These are phyloP conservation scores for Cetoscarus ocellatus DNA, from an alignment of 2,797 vertebrate genomes.

Conservation along the genomic window DNA sequence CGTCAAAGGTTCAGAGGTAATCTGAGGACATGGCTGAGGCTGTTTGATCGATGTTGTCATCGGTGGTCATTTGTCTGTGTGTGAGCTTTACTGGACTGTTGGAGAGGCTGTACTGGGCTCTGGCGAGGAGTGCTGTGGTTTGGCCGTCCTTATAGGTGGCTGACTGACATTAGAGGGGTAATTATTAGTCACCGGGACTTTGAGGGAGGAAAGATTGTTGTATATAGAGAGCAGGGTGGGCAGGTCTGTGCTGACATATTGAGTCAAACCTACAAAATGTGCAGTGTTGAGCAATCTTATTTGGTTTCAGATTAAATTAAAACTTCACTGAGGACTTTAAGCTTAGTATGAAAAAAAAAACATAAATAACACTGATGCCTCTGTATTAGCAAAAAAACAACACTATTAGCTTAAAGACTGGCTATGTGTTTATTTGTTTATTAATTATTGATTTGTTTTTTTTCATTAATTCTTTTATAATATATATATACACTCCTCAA, in stretches of 20 bases:
- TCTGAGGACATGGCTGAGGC: slow-evolving; percentile 53
- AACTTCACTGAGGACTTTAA: neutral
- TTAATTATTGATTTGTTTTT: no score
- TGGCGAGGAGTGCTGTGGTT: slow-evolving; percentile 71
- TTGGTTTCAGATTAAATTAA: slow-evolving; percentile 25
- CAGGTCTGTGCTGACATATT: slow-evolving; percentile 35
- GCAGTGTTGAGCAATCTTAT: slow-evolving; percentile 54
- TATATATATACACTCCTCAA: no score
- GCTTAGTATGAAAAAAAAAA: no score
- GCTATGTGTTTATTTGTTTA: no score
- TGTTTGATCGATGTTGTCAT: slow-evolving; percentile 65
- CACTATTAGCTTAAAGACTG: no score
- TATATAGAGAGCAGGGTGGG: slow-evolving; percentile 6
- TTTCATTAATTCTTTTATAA: no score
- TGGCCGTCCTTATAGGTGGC: slow-evolving; percentile 71
- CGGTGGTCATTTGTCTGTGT: slow-evolving; percentile 43
- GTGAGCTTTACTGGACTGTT: slow-evolving; percentile 52
- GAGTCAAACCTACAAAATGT: slow-evolving; percentile 23
- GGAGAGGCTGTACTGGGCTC: slow-evolving; percentile 58
- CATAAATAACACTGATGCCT: no score
- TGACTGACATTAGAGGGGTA: slow-evolving; percentile 68
- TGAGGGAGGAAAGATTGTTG: slow-evolving; percentile 48
- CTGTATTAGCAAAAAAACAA: no score
- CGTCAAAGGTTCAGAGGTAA: slow-evolving; percentile 46
- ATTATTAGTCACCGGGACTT: slow-evolving; percentile 71